Conservation (phyloP, 2,888 invertebrate species). For the Acleris literana region DNA sequence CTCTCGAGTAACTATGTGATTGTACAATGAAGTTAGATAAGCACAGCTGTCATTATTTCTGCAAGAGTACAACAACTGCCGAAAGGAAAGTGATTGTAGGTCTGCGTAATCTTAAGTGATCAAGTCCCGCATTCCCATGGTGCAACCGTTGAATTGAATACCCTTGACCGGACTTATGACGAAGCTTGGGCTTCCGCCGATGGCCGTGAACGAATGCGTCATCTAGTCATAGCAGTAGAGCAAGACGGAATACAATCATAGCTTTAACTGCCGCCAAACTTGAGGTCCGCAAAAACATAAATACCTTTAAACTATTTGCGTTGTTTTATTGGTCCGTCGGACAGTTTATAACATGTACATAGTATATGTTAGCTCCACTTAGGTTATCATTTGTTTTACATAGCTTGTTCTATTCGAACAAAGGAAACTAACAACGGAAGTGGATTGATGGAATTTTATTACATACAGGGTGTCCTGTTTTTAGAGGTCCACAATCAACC, state of each 20-base stretch:
- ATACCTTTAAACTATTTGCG: constrained; percentile 35
- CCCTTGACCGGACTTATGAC: constrained; percentile 38
- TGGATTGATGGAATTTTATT: too few species aligned
- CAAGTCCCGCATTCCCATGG: constrained; percentile 22
- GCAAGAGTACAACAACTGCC: too few species aligned
- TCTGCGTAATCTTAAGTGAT: constrained; percentile 11
- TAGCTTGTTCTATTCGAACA: too few species aligned
- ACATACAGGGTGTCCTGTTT: too few species aligned
- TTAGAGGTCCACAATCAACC: too few species aligned
- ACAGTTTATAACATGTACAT: constrained; percentile 24
- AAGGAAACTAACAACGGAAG: too few species aligned
- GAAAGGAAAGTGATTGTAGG: background rate
- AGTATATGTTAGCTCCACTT: background rate
- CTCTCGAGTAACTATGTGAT: too few species aligned
- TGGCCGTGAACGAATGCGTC: constrained; percentile 38
- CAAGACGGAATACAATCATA: constrained; percentile 31
- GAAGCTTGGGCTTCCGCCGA: constrained; percentile 38
- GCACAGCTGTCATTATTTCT: too few species aligned
- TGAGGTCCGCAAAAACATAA: constrained; percentile 36
- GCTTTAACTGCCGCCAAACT: constrained; percentile 27
- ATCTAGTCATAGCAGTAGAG: constrained; percentile 33
- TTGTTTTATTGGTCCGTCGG: constrained; percentile 32
- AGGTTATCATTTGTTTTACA: background rate
- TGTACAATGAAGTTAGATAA: too few species aligned
- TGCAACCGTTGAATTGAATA: constrained; percentile 34